Conservation (phyloP, 2,113 vertebrate species). For the Dipodomys stephensi region DNA sequence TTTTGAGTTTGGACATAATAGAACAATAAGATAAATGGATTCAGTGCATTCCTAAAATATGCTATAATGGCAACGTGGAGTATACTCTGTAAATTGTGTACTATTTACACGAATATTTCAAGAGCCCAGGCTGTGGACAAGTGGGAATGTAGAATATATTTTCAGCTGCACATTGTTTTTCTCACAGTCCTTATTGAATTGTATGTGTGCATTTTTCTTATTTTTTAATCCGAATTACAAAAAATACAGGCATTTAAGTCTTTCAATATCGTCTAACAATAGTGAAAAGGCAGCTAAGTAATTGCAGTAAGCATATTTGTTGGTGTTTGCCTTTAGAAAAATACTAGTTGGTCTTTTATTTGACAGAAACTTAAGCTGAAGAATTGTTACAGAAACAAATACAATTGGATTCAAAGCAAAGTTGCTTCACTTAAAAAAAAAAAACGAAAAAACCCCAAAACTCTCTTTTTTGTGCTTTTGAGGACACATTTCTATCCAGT, state of each 20-base stretch:
- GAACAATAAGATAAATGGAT: background rate
- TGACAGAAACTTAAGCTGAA: slow-evolving; percentile 75
- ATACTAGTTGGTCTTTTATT: slow-evolving; percentile 79
- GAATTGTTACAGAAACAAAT: slow-evolving; percentile 81
- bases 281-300: slow-evolving; percentile 72
- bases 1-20: background rate
- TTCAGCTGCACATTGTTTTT: slow-evolving; percentile 63
- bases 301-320: slow-evolving; percentile 74
- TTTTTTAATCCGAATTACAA: slow-evolving; percentile 74
- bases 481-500: slow-evolving; percentile 36
- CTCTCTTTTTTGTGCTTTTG: slow-evolving; percentile 41
- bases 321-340: slow-evolving; percentile 82
- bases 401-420: slow-evolving; percentile 69
- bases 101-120: slow-evolving; percentile 1
- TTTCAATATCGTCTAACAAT: slow-evolving; percentile 79
- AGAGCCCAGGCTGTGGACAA: slow-evolving; percentile 29
- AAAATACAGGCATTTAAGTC: slow-evolving; percentile 80
- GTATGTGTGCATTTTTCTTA: slow-evolving; percentile 67
- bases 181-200: slow-evolving; percentile 68
- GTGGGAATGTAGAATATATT: slow-evolving; percentile 47
- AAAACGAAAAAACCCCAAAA: too few relatives aligned
- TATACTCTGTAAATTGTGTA: background rate
- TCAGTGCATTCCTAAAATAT: background rate
- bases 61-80: background rate
- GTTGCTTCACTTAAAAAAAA: slow-evolving; percentile 35